A percentile compares a stretch with the other conserved stretches of the same genome.
These are phyloP conservation scores for Lepisosteus oculatus DNA, from an alignment of 2,113 vertebrate genomes.

Conservation along the genomic window DNA sequence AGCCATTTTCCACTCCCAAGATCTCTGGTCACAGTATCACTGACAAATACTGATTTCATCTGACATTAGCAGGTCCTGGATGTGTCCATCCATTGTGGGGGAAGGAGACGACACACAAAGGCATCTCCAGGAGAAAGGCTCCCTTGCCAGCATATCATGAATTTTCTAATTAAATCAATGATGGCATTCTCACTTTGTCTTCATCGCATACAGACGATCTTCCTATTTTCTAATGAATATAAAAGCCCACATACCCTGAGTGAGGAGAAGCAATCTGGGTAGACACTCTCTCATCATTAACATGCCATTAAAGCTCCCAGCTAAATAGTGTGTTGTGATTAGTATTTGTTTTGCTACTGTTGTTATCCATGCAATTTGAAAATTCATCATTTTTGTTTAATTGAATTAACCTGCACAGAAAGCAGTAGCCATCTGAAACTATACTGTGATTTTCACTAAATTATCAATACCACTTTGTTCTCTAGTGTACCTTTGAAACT, in stretches of 20 bases:
- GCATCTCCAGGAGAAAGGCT: slow-evolving; percentile 67
- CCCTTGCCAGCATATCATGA: slow-evolving; percentile 76
- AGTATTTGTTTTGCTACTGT: not conserved
- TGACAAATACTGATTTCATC: slow-evolving; percentile 76
- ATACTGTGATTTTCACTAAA: too few relatives aligned
- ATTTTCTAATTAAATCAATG: slow-evolving; percentile 78
- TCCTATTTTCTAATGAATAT: not conserved
- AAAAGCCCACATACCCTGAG: not conserved
- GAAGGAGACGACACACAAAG: slow-evolving; percentile 64
- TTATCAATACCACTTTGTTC: too few relatives aligned
- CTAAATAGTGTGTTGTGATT: not conserved
- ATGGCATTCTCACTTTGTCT: slow-evolving; percentile 68
- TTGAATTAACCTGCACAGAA: too few relatives aligned
- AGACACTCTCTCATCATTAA: not conserved
- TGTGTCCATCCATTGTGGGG: slow-evolving; percentile 65
- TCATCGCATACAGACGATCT: slow-evolving; percentile 31
- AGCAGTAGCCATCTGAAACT: too few relatives aligned
- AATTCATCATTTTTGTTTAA: not conserved
- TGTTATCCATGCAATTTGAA: not conserved
- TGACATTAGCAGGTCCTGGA: slow-evolving; percentile 65
- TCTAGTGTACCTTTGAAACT: too few relatives aligned
- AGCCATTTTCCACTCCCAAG: not conserved
- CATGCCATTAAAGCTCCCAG: not conserved
- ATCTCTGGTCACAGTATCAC: slow-evolving; percentile 37
- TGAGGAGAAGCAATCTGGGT: not conserved